A percentile compares a stretch with the other conserved stretches of the same genome.
Conservation (phyloP, 2,113 vertebrate species). For the Pheucticus melanocephalus region DNA sequence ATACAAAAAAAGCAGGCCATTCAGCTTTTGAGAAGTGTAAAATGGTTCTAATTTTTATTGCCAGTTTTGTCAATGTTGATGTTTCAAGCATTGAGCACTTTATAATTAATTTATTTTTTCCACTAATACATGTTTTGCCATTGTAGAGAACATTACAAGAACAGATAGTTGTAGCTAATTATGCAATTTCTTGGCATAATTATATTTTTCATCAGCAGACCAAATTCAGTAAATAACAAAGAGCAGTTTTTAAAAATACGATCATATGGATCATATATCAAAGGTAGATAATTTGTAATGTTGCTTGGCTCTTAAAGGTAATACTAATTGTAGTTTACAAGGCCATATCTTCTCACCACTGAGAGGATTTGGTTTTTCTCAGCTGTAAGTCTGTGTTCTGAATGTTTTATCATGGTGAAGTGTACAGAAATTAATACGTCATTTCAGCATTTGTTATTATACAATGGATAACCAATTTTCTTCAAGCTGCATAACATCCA, state of each 20-base stretch:
- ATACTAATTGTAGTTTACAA: constrained; percentile 4
- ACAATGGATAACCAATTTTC: neutral
- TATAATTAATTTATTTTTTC: neutral
- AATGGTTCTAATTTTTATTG: neutral
- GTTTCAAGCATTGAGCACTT: neutral
- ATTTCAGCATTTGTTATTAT: neutral
- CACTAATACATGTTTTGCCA: neutral
- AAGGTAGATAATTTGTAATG: neutral
- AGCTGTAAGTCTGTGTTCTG: constrained; percentile 13
- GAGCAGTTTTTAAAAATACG: neutral
- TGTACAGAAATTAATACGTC: neutral
- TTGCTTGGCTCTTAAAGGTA: constrained; percentile 14
- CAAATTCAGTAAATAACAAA: constrained; percentile 20
- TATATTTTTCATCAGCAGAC: constrained; percentile 7
- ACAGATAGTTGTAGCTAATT: neutral
- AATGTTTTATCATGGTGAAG: neutral
- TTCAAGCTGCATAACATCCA: neutral
- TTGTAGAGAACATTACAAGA: neutral
- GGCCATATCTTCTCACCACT: neutral
- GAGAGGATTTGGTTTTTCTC: neutral
- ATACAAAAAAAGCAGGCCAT: neutral
- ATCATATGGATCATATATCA: neutral
- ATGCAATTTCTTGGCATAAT: neutral
- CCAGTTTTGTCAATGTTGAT: neutral
- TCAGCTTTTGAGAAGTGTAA: neutral